phyloP scores from a whole-genome alignment of 2,797 vertebrate genomes.

The Halcyon chelicuti region DNA sequence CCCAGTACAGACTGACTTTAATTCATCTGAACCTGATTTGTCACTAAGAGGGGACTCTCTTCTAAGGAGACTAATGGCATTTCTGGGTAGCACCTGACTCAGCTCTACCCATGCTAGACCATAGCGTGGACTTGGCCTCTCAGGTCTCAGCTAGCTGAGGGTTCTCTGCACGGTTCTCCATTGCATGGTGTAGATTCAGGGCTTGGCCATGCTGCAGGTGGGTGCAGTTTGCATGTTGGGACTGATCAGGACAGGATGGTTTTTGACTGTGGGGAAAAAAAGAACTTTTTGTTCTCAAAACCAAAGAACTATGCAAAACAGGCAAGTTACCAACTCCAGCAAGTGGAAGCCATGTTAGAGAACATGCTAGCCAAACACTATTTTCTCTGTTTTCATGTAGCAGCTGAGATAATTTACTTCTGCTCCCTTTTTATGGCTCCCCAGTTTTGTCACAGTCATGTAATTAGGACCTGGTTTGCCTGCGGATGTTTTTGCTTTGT shows the following conservation, averaged over 20 bases:
- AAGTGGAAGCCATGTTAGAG: neutral
- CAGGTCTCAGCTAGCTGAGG: neutral
- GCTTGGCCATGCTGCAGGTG: neutral
- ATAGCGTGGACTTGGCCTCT: neutral
- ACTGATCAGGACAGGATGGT: neutral
- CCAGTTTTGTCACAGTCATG: neutral
- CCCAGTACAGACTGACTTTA: neutral
- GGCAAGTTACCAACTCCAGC: neutral
- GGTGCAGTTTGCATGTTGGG: neutral
- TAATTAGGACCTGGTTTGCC: neutral
- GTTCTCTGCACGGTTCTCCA: neutral
- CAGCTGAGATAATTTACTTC: constrained; percentile 26
- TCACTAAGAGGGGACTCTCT: neutral
- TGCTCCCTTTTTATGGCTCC: neutral
- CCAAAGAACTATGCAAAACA: neutral
- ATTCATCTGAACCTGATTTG: neutral
- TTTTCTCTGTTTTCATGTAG: constrained; percentile 6
- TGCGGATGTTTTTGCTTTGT: constrained; percentile 13
- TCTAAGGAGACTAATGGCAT: neutral
- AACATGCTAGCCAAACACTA: neutral
- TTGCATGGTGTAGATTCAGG: fast-evolving
- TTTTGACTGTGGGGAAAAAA: neutral
- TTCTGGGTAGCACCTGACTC: neutral
- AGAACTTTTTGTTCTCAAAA: neutral
- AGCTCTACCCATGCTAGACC: neutral